Evolutionary conservation across 2,888 invertebrate genomes (phyloP), one percentile per base, ranked within the genome.

Genomic region (Mesodorylaimus sp.): DNA sequence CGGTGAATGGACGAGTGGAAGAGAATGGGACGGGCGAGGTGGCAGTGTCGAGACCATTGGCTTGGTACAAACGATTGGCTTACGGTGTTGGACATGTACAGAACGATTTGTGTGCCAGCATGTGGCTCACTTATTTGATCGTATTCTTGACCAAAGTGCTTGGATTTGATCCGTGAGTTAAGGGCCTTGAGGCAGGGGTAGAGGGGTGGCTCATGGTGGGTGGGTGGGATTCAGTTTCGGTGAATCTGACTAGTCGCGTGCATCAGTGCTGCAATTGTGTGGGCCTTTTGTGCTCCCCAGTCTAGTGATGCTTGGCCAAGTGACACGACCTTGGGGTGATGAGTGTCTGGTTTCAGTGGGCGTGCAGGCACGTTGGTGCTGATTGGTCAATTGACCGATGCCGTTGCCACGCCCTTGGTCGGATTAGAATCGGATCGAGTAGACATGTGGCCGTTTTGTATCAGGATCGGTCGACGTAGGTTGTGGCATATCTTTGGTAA

Each of bases 41-140:
- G 32, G 16, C 16, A 7, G 32, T 32, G 7, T 16, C 42, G 16
- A 19, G 47, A 43, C 47, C n/a, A 29, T 24, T 52, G 29, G 26
- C 45, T 10, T 41, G 55, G 23, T 13, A 27, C 36, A 47, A 28
- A 29, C 58, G 60, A 45, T 53, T 65, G 25, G 55, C 64, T 2
- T 73, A 64, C 66, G 76, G 77, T 38, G 75, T 85, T 47, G 88
- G 89, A 0, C 88, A 89, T 69, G 77, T 88, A 46, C 74, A 85
- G 58, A 91, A 89, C 68, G 89, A 91, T 70, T 75, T 89, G 39
- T 85, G 84, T 69, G 85, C 87, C 21, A 82, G 85, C 52, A 80
- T 89, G 75, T 89, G 89, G 88, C 89, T 89, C 68, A 83, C 83
- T 1, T 89, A 89, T 68, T 76, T 85, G 44, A 73, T 89, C 58